Base-by-base conservation (phyloP, 2,797 vertebrate species). In the Babyrousa celebensis region DNA sequence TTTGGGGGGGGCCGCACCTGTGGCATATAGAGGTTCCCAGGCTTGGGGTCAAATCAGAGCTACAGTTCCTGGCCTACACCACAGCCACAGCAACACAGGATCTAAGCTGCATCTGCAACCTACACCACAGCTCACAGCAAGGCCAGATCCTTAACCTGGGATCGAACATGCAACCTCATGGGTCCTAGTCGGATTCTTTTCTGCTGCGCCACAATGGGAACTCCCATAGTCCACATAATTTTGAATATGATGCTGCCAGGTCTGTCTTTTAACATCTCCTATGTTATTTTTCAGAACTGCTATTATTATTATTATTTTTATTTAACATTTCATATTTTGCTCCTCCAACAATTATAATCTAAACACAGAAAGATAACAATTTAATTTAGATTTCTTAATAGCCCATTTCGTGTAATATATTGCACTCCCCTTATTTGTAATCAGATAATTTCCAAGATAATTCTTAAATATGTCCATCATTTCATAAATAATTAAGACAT, bases 291-390 rank as follows among this genome's bases (percentile, higher is more conserved):
- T 79, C 17, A 23, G 18, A 86, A 32, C 17, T 87, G 4, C 20
- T 72, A 17, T 43, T 70, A 80, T 79, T 70, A 80, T 79, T 36
- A n/a, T 79, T 71, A 86, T 71, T 95, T 27, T 60, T n/a, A 90
- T 21, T 71, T 71, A 56, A 70, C 1, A 48, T 74, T 75, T 52
- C 0, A 32, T 15, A 1, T 56, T 91, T 93, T 85, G 11, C 58
- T 12, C 63, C 15, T 8, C 14, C 27, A 75, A 58, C 4, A 7
- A 75, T 70, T 75, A 5, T 15, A 52, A 54, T 36, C 5, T 65
- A 68, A 32, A 77, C 16, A 48, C 11, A 62, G 20, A 75, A 56
- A 87, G 23, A 56, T 18, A 36, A 36, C 2, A n/a, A 54, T 54
- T 77, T 71, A 71, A 84, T 80, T 65, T 67, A 56, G 25, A 40